phyloP scores from a whole-genome alignment of 2,797 vertebrate species.

The Myotis findleyi region DNA sequence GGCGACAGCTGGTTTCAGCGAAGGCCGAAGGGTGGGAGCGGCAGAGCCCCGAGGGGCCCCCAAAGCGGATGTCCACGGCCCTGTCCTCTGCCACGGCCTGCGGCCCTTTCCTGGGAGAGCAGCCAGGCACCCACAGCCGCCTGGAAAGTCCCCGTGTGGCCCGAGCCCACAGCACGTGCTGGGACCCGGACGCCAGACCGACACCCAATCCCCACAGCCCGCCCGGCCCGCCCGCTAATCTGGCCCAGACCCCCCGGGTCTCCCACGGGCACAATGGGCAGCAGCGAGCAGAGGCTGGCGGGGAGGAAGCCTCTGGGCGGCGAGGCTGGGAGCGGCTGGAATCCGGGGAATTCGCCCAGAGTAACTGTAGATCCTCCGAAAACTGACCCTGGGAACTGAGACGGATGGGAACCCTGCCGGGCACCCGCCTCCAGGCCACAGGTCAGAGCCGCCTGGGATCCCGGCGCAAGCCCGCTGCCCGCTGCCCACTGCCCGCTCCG shows the following conservation, averaged over 20 bases:
- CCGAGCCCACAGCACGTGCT: conserved; percentile 56
- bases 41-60: not conserved
- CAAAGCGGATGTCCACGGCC: not conserved
- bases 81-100: not conserved
- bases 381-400: conserved; percentile 62
- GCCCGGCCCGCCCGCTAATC: conserved; percentile 66
- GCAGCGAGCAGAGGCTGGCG: conserved; percentile 8
- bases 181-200: not conserved
- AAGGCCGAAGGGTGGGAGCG: not conserved
- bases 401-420: conserved; percentile 51
- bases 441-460: not conserved
- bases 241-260: conserved; percentile 64
- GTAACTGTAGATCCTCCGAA: conserved; percentile 79
- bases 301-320: conserved; percentile 56
- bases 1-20: not conserved
- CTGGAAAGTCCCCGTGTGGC: conserved; percentile 59
- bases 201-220: conserved; percentile 62
- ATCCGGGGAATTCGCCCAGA: conserved; percentile 76
- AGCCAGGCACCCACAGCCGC: not conserved
- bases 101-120: not conserved
- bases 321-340: conserved; percentile 72
- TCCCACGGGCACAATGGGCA: conserved; percentile 72
- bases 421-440: not conserved
- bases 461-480: not conserved
- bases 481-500: not conserved